Evolutionary conservation across 2,888 invertebrate genomes (phyloP).

Genomic region (Hesperia comma): DNA sequence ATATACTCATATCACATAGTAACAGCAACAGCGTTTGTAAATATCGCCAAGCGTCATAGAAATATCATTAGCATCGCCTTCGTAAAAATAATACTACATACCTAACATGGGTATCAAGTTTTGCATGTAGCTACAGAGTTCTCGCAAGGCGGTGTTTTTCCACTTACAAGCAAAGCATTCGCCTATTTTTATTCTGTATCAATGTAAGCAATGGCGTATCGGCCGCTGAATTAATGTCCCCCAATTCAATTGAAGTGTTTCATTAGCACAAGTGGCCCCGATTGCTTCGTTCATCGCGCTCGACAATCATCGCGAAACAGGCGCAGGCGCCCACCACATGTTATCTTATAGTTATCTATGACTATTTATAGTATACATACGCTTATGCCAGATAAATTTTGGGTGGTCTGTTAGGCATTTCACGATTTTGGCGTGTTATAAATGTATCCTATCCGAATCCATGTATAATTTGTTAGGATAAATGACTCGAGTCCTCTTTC

Average conservation of each 20-base stretch:
- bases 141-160: slow-evolving; percentile 36
- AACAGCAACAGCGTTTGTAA: too few relatives aligned
- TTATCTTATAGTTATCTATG: slow-evolving; percentile 8
- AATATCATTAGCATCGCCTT: too few relatives aligned
- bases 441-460: too few relatives aligned
- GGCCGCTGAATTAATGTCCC: slow-evolving; percentile 76
- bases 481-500: too few relatives aligned
- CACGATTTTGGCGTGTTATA: too few relatives aligned
- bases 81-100: too few relatives aligned
- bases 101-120: too few relatives aligned
- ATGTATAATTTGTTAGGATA: too few relatives aligned
- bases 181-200: slow-evolving; percentile 55
- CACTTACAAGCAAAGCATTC: slow-evolving; percentile 43
- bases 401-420: background rate
- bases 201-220: slow-evolving; percentile 70
- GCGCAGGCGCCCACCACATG: slow-evolving; percentile 52
- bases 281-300: slow-evolving; percentile 79
- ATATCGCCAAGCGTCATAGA: too few relatives aligned
- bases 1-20: background rate
- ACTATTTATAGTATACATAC: background rate
- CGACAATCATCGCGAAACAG: slow-evolving; percentile 62
- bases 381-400: background rate
- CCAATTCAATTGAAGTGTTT: slow-evolving; percentile 84
- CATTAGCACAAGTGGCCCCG: slow-evolving; percentile 84
- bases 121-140: too few relatives aligned